Evolutionary conservation across 1,140 invertebrate genomes (phyloP).

Genomic region (Drosophila serrata): DNA sequence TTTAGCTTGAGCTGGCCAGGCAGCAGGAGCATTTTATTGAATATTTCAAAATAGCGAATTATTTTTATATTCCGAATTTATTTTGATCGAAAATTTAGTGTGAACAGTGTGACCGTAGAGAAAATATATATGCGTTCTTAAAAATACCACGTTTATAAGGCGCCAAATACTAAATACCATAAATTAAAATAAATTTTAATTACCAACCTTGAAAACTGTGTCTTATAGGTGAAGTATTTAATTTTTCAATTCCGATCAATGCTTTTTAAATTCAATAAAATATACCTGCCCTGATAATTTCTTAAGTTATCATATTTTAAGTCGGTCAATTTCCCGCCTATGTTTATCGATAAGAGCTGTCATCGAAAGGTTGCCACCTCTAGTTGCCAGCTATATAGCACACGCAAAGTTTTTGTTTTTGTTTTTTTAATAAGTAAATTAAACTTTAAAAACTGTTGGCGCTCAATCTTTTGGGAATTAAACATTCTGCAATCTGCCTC

Average conservation of each 20-base stretch:
- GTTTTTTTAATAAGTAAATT: constrained; percentile 27
- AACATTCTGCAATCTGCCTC: not conserved
- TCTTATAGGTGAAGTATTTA: not conserved
- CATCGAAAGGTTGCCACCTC: constrained; percentile 6
- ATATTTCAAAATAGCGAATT: constrained; percentile 12
- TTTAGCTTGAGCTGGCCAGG: constrained; percentile 13
- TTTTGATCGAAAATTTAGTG: constrained; percentile 42
- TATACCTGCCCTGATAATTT: not conserved
- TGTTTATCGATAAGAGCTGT: constrained; percentile 9
- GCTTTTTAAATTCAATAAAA: not conserved
- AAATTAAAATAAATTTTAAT: not conserved
- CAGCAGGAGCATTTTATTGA: constrained; percentile 25
- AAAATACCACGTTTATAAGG: not conserved
- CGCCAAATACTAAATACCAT: not conserved
- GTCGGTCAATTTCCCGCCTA: not conserved
- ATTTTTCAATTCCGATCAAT: not conserved
- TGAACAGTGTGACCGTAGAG: constrained; percentile 4
- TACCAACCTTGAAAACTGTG: not conserved
- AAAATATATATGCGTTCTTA: not conserved
- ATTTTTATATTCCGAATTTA: constrained; percentile 45
- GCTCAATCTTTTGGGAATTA: not conserved
- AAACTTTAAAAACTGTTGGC: constrained; percentile 23
- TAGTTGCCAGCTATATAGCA: constrained; percentile 43
- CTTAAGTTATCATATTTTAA: not conserved
- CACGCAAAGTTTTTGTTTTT: constrained; percentile 41